These are phyloP conservation scores for Protomyctophum bolini DNA, from an alignment of 2,113 vertebrate genomes.

Conservation along the genomic window DNA sequence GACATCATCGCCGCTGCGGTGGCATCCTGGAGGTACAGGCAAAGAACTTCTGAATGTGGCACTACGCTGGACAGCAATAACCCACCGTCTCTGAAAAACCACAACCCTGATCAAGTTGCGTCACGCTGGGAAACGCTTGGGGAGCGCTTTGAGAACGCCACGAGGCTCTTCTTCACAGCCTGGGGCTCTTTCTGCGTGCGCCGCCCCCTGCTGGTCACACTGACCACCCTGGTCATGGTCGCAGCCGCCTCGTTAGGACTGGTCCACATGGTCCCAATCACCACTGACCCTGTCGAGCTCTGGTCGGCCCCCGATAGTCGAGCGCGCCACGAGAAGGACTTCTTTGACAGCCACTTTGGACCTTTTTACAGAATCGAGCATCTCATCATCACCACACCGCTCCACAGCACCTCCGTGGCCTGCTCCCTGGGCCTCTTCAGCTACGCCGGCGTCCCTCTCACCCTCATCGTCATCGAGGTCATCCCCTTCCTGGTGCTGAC, in stretches of 20 bases:
- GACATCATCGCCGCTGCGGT: too few species aligned
- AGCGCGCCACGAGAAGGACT: constrained; percentile 90
- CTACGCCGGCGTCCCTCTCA: constrained; percentile 88
- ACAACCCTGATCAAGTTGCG: constrained; percentile 33
- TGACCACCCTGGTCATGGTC: constrained; percentile 83
- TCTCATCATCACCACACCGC: constrained; percentile 88
- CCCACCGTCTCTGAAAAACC: too few species aligned
- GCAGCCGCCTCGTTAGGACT: constrained; percentile 83
- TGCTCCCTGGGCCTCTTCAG: constrained; percentile 96
- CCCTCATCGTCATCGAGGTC: constrained; percentile 97
- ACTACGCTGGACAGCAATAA: too few species aligned
- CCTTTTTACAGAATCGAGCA: constrained; percentile 95
- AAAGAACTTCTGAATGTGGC: too few species aligned
- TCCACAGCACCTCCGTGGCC: constrained; percentile 78
- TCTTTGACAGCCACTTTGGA: constrained; percentile 93
- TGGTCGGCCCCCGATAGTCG: constrained; percentile 92
- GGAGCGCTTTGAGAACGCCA: constrained; percentile 85
- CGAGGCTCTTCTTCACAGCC: constrained; percentile 81
- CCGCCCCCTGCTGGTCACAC: constrained; percentile 82
- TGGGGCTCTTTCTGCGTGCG: constrained; percentile 95
- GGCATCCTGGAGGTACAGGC: too few species aligned
- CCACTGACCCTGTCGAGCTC: constrained; percentile 91
- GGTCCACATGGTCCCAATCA: constrained; percentile 83
- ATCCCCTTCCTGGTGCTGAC: constrained; percentile 98
- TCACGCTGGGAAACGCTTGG: constrained; percentile 85